Evolutionary conservation across 2,888 invertebrate genomes (phyloP).

Genomic region (Stenoptilia bipunctidactyla): DNA sequence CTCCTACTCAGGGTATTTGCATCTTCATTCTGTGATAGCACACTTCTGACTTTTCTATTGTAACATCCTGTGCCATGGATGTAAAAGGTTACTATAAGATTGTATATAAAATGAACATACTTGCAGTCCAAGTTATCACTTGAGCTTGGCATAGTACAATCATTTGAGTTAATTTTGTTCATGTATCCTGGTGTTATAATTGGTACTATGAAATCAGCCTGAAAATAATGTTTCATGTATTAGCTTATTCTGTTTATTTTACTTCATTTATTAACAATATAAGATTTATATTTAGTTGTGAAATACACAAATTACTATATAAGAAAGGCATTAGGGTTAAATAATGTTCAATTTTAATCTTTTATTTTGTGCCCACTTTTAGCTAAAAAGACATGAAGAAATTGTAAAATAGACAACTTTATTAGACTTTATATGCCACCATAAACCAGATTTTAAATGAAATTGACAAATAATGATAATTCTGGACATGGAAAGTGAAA

Average conservation of each 20-base stretch:
- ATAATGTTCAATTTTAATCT: conserved; percentile 59
- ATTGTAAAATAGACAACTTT: no score
- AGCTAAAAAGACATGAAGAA: no score
- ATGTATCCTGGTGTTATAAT: conserved; percentile 66
- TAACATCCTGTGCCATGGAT: conserved; percentile 57
- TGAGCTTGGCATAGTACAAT: conserved; percentile 36
- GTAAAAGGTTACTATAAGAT: conserved; percentile 53
- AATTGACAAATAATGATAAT: no score
- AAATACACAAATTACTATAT: conserved; percentile 71
- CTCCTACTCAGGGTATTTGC: conserved; percentile 34
- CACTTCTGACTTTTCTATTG: conserved; percentile 60
- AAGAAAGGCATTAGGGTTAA: conserved; percentile 67
- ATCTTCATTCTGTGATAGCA: conserved; percentile 45
- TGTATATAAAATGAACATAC: conserved; percentile 62
- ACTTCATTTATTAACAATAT: no score
- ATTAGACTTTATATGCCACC: no score
- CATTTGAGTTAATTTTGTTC: conserved; percentile 47
- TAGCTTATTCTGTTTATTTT: neutral
- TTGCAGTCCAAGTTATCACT: conserved; percentile 57
- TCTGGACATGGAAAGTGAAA: no score
- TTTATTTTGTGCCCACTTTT: no score
- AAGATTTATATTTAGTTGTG: no score
- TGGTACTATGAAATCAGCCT: conserved; percentile 70
- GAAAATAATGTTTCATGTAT: conserved; percentile 18
- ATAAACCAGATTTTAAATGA: no score